A percentile compares a stretch with the other conserved stretches of the same genome.
phyloP scores from a whole-genome alignment of 2,888 invertebrate species.

The Eulithis prunata region DNA sequence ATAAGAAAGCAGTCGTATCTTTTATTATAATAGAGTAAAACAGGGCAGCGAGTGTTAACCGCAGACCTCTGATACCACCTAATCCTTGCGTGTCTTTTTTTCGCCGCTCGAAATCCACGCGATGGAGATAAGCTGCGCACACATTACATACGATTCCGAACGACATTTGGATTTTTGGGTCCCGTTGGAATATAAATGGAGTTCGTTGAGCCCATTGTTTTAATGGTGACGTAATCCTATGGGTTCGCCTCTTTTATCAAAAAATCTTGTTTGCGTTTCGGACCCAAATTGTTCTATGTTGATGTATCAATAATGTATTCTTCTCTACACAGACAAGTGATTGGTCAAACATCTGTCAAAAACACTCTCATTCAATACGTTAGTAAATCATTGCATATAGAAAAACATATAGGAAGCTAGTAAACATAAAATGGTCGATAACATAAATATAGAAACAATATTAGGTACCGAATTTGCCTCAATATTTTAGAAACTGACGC shows the following conservation, averaged over 20 bases:
- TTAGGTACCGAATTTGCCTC: too few species aligned
- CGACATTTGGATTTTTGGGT: slow-evolving; percentile 27
- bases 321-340: too few species aligned
- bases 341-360: too few species aligned
- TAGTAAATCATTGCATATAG: too few species aligned
- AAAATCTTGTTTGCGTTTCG: slow-evolving; percentile 6
- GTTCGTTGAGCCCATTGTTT: slow-evolving; percentile 29
- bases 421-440: too few species aligned
- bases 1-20: slow-evolving; percentile 1
- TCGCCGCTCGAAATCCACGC: slow-evolving; percentile 21
- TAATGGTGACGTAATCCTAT: slow-evolving; percentile 30
- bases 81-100: slow-evolving; percentile 59
- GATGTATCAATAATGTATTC: too few species aligned
- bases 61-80: slow-evolving; percentile 48
- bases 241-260: slow-evolving; percentile 22
- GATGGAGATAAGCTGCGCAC: slow-evolving; percentile 35
- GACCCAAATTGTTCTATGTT: not conserved
- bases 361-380: too few species aligned
- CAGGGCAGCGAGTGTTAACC: slow-evolving; percentile 43
- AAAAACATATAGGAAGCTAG: too few species aligned
- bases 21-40: slow-evolving; percentile 12
- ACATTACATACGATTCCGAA: slow-evolving; percentile 46
- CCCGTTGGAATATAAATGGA: slow-evolving; percentile 23
- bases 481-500: not conserved
- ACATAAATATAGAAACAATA: too few species aligned